phyloP scores from a whole-genome alignment of 53 echinoderm and acorn worm species.

The Patiria pectinifera region DNA sequence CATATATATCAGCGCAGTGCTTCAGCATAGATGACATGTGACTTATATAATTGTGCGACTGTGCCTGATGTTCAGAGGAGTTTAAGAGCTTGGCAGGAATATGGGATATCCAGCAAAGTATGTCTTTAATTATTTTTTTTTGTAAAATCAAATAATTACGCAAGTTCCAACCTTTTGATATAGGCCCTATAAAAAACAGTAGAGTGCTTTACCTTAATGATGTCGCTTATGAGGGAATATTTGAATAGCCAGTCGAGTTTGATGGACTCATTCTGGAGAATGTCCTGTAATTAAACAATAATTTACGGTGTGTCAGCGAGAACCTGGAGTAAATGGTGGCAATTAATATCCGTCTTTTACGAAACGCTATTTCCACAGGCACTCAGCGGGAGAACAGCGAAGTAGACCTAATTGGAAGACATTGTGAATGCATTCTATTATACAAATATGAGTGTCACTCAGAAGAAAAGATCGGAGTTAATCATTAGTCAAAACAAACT shows the following conservation, averaged over 20 bases:
- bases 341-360: not conserved
- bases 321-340: not conserved
- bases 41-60: no score
- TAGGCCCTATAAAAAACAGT: not conserved
- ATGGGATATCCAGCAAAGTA: no score
- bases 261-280: constrained; percentile 86
- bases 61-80: no score
- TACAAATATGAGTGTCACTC: no score
- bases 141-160: not conserved
- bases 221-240: constrained; percentile 89
- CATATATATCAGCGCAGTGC: no score
- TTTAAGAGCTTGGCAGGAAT: no score
- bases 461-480: no score
- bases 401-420: no score
- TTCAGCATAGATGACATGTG: no score
- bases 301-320: not conserved
- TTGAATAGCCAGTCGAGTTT: constrained; percentile 89
- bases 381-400: not conserved
- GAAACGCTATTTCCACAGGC: not conserved
- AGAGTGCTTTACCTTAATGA: constrained; percentile 66
- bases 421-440: no score
- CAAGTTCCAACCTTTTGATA: not conserved
- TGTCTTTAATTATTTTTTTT: no score
- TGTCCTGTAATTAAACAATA: constrained; percentile 64
- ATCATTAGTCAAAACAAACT: no score